Conservation (phyloP, 2,888 invertebrate genomes). For the Pristionchus japonicus region DNA sequence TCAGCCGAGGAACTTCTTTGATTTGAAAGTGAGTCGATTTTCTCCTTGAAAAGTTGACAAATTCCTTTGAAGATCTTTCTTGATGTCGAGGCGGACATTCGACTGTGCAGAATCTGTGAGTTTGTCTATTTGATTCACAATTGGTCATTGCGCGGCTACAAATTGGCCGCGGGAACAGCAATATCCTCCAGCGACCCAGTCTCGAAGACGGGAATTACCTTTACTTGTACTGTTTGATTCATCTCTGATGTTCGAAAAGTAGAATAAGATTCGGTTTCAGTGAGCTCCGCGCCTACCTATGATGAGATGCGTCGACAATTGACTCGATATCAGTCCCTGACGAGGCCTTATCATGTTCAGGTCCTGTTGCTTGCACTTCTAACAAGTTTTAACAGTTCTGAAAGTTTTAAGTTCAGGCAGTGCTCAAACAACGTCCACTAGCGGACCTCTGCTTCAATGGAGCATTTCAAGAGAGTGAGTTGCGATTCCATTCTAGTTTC, state of each 20-base stretch:
- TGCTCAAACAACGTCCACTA: not conserved
- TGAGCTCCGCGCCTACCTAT: not conserved
- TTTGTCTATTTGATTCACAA: no score
- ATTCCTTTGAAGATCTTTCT: not conserved
- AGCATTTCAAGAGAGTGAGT: constrained; percentile 2
- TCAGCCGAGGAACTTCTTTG: constrained; percentile 11
- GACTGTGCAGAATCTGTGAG: constrained; percentile 36
- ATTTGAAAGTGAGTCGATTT: not conserved
- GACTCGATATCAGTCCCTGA: not conserved
- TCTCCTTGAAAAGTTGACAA: not conserved
- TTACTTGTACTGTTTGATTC: no score
- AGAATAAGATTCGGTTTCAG: no score
- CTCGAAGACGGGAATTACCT: no score
- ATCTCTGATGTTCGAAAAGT: no score
- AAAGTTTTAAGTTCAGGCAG: not conserved
- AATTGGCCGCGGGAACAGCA: no score
- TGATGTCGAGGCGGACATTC: constrained; percentile 35
- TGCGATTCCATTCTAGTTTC: no score
- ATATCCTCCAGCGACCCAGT: no score
- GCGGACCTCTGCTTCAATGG: constrained; percentile 10
- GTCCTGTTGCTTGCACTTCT: not conserved
- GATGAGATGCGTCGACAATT: not conserved
- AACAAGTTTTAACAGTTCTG: not conserved
- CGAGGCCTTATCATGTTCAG: constrained; percentile 9
- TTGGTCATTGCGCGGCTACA: no score